Evolutionary conservation across 2,888 invertebrate species (phyloP), one percentile per base, ranked within the genome.

Genomic region (Coelopa pilipes): DNA sequence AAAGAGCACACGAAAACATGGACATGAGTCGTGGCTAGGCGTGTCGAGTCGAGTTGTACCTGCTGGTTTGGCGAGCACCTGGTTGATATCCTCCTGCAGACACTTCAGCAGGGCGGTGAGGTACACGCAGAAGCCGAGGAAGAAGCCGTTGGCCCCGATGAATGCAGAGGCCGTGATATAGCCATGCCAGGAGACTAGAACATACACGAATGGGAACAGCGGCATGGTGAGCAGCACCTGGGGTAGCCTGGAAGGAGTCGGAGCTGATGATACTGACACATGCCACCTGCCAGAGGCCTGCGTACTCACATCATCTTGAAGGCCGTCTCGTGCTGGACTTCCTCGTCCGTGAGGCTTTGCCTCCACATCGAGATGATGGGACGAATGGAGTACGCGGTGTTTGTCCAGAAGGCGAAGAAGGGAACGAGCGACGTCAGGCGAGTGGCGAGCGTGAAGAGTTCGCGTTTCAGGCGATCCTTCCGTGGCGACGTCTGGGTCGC

Each of bases 261-360:
- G 50, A 68, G 55, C 17, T 7, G 1, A n/a, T 9, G 19, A 21
- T 59, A 0, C 19, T 21, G 17, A 55, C 55, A 1, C 1, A 10
- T 55, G n/a, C 11, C 12, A 17, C n/a, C n/a, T 1, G 7, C 45
- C 46, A 7, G 24, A 46, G 13, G 9, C 50, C 9, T 10, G n/a
- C n/a, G n/a, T n/a, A 72, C 81, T 81, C 72, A 82, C 85, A 77
- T 80, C 82, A 85, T 84, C 72, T 85, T 85, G 47, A 85, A 85
- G 0, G 85, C 85, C 10, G 82, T 82, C 65, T 82, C 82, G 17
- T 80, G 83, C 3, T 80, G 75, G 76, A 83, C 80, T n/a, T 76
- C 78, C 70, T 80, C 73, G 49, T 80, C 82, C n/a, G 79, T 75
- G 9, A 79, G 34, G 7, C 75, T 71, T 45, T 80, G 71, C n/a